A percentile compares a stretch with the other conserved stretches of the same genome.
Conservation (phyloP, 2,113 vertebrate species). For the Campylomormyrus tamandua region DNA sequence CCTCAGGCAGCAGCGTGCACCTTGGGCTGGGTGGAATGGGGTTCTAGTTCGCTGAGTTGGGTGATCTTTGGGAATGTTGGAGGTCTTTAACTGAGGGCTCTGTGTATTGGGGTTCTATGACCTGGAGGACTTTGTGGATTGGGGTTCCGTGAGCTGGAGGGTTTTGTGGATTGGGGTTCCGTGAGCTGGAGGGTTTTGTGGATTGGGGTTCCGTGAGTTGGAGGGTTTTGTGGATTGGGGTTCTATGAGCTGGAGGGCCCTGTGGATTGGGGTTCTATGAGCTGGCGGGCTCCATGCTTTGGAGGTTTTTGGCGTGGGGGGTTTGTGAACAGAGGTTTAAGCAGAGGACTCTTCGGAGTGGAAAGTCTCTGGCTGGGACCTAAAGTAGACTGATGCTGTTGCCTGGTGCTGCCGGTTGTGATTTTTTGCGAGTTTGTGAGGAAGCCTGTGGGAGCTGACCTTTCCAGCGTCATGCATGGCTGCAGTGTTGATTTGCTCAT, state of each 20-base stretch:
- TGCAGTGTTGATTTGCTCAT: not conserved
- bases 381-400: not conserved
- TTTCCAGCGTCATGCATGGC: not conserved
- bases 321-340: not conserved
- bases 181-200: not conserved
- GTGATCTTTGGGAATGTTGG: not conserved
- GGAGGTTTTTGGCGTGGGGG: not conserved
- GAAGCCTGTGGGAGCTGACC: not conserved
- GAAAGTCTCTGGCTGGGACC: not conserved
- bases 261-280: slow-evolving; percentile 5
- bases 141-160: not conserved
- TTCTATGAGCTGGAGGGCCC: not conserved
- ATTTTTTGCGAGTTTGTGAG: not conserved
- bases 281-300: not conserved
- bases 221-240: not conserved
- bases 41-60: not conserved
- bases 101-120: not conserved
- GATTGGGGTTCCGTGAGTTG: slow-evolving; percentile 8
- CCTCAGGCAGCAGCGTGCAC: not conserved
- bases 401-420: not conserved
- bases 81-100: not conserved
- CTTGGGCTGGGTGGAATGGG: not conserved
- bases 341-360: not conserved
- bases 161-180: not conserved
- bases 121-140: not conserved